Evolutionary conservation across 2,797 vertebrate genomes (phyloP), one percentile per base, ranked within the genome.

Genomic region (Synaphobranchus kaupii): DNA sequence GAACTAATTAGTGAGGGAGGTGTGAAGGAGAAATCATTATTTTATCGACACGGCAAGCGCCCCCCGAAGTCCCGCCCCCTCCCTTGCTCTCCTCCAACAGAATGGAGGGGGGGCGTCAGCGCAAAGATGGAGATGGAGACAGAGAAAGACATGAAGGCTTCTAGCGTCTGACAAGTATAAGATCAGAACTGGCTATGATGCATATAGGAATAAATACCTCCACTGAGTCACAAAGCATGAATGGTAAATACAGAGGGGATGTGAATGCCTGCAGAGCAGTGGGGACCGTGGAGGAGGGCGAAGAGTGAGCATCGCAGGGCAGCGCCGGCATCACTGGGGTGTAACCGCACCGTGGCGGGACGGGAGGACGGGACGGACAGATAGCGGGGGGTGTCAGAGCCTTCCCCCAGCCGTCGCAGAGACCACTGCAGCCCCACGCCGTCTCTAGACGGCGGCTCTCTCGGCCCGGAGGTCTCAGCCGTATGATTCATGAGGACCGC

Each of bases 11-110:
- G 92, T 92, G 94, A 91, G 94, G 94, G 94, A 95, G 93, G 93
- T 95, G 93, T 95, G 95, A 95, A 94, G 94, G 94, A 94, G 95
- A 95, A 96, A 95, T 95, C 94, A 94, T 95, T 95, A 95, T 92
- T 95, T 95, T 94, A 84, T 54, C 94, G 93, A 92, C 93, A 95
- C 94, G 94, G 90, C 92, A 89, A 90, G 91, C 92, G 90, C 22
- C 60, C 60, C 9, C n/a, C 22, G 25, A n/a, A 22, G 15, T 1
- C 54, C 15, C 22, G 13, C 15, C 90, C 93, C 92, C 93, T 94
- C 91, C 95, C 94, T 88, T 39, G 78, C 56, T 85, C 89, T 87
- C 87, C 90, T 89, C 84, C 89, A 83, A 82, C 28, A 68, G 76
- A 81, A 52, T 47, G 80, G 13, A 48, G 20, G 52, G 13, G 85